These are phyloP conservation scores for Rhabdomys pumilio DNA, from an alignment of 2,797 vertebrate genomes.

Conservation along the genomic window DNA sequence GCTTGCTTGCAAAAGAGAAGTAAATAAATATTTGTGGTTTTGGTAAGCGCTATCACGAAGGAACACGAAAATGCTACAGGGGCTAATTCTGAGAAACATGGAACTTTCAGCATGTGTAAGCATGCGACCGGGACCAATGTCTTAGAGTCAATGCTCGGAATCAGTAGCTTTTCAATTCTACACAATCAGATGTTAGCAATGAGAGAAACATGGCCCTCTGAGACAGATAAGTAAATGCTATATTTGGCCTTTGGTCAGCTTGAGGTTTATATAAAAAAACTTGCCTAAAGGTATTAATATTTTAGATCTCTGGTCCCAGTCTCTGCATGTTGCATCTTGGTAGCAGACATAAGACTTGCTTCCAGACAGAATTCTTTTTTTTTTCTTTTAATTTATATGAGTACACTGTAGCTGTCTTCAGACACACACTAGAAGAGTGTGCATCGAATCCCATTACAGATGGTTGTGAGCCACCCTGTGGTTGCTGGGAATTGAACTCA, in stretches of 20 bases:
- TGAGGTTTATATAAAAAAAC: constrained; percentile 29
- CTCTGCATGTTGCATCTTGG: background rate
- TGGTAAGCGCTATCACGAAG: constrained; percentile 12
- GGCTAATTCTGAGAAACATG: constrained; percentile 39
- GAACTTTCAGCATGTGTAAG: background rate
- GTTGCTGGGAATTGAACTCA: background rate
- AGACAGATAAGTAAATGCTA: constrained; percentile 59
- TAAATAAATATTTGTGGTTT: constrained; percentile 23
- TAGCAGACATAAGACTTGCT: constrained; percentile 20
- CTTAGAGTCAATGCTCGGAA: background rate
- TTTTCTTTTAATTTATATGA: too few species aligned
- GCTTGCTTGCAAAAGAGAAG: background rate
- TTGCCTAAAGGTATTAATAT: constrained; percentile 60
- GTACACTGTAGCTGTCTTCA: too few species aligned
- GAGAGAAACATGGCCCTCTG: constrained; percentile 69
- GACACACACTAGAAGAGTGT: too few species aligned
- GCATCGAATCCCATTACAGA: too few species aligned
- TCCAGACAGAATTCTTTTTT: constrained; percentile 10
- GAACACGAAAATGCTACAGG: background rate
- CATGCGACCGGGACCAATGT: background rate
- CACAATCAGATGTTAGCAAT: background rate
- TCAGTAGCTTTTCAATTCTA: background rate
- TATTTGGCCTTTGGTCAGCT: constrained; percentile 68
- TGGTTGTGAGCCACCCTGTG: too few species aligned
- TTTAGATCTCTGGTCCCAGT: background rate